Percentiles rank a stretch among this genome's conserved stretches.
Evolutionary conservation across 2,888 invertebrate species (phyloP).

Genomic region (Hedychridium roseum): DNA sequence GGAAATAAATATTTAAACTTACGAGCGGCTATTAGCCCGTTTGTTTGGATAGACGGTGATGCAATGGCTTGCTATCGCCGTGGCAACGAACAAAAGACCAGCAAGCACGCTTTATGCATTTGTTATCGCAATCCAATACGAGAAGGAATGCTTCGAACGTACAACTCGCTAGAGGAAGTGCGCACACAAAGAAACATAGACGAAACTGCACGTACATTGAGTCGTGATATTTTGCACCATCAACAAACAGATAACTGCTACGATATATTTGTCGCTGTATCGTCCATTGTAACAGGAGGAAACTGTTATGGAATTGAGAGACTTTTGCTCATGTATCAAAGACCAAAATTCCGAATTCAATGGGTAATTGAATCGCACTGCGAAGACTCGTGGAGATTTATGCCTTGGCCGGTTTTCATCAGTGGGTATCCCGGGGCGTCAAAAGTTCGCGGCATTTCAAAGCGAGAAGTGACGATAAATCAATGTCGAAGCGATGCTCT

Average conservation of each 20-base stretch:
- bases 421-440: neutral
- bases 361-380: neutral
- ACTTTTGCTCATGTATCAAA: too few species aligned
- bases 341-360: too few species aligned
- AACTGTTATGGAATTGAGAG: too few species aligned
- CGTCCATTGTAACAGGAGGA: too few species aligned
- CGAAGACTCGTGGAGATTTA: neutral
- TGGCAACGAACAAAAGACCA: slow-evolving; percentile 22
- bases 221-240: too few species aligned
- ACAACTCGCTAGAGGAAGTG: neutral
- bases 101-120: slow-evolving; percentile 20
- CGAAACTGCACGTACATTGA: neutral
- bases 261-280: too few species aligned
- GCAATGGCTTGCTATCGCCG: slow-evolving; percentile 27
- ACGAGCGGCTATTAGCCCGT: too few species aligned
- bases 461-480: slow-evolving; percentile 34
- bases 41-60: too few species aligned
- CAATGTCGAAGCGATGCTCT: slow-evolving; percentile 32
- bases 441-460: slow-evolving; percentile 1
- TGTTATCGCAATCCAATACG: slow-evolving; percentile 28
- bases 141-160: slow-evolving; percentile 28
- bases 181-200: neutral
- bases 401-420: neutral
- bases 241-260: too few species aligned
- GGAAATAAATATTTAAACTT: too few species aligned